Evolutionary conservation across 2,888 invertebrate genomes (phyloP).

Genomic region (Cantharis rustica): DNA sequence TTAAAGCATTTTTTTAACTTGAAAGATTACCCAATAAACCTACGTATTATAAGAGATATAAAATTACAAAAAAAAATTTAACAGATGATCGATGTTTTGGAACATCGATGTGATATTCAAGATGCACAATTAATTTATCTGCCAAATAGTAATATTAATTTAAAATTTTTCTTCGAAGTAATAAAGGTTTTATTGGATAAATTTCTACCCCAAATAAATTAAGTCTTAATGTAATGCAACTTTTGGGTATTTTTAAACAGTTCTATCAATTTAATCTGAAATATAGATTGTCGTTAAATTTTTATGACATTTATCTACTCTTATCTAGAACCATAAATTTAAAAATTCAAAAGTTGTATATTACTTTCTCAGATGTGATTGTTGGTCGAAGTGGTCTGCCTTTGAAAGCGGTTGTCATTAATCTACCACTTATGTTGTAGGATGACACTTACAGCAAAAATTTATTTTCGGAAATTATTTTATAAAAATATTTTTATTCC

Average conservation of each 20-base stretch:
- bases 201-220: neutral
- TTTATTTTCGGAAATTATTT: neutral
- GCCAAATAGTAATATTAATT: neutral
- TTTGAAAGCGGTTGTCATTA: neutral
- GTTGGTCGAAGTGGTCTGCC: neutral
- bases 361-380: neutral
- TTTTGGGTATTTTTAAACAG: neutral
- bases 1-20: neutral
- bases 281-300: neutral
- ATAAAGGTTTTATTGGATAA: neutral
- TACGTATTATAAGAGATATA: neutral
- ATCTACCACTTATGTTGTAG: neutral
- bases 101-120: neutral
- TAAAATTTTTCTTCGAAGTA: neutral
- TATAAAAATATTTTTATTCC: neutral
- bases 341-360: constrained; percentile 8
- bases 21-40: neutral
- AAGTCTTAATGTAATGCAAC: neutral
- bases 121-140: neutral
- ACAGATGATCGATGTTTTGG: neutral
- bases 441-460: neutral
- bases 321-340: constrained; percentile 19
- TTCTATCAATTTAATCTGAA: neutral
- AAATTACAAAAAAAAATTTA: neutral
- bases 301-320: neutral